Evolutionary conservation across 2,113 vertebrate species (phyloP).

Genomic region (Calyptomena viridis): DNA sequence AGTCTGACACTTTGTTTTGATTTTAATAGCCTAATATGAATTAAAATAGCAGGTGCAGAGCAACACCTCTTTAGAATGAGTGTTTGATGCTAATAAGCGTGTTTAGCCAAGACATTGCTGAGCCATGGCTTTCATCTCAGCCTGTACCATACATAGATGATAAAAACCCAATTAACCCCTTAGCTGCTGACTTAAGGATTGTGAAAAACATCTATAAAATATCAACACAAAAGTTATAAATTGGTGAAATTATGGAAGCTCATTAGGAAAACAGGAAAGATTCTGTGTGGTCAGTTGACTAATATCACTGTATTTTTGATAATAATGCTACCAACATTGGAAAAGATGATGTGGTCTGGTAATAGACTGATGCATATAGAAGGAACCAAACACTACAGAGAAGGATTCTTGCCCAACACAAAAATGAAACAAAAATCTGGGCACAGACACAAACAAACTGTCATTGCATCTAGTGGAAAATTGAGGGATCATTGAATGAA

Average conservation of each 20-base stretch:
- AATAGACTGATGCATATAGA: background rate
- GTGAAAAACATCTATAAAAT: background rate
- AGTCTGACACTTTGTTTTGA: slow-evolving; percentile 9
- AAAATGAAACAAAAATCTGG: background rate
- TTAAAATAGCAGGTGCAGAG: slow-evolving; percentile 31
- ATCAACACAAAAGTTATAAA: background rate
- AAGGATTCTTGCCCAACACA: background rate
- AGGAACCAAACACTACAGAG: background rate
- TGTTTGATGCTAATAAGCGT: background rate
- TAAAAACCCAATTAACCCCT: background rate
- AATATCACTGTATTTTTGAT: background rate
- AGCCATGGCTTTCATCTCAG: background rate
- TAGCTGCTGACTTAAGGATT: background rate
- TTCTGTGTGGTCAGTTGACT: background rate
- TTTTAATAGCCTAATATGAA: slow-evolving; percentile 10
- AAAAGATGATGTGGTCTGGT: background rate
- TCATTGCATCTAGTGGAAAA: background rate
- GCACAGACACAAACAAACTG: background rate
- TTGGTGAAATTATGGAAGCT: background rate
- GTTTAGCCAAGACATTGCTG: background rate
- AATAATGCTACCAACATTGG: background rate
- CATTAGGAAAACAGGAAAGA: background rate
- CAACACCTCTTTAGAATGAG: background rate
- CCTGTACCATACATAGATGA: background rate
- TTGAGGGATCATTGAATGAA: background rate